Evolutionary conservation across 30 jellyfish, hydroid and myxozoan species (phyloP), one percentile per base, ranked within the genome.

Genomic region (Turritopsis dohrnii): DNA sequence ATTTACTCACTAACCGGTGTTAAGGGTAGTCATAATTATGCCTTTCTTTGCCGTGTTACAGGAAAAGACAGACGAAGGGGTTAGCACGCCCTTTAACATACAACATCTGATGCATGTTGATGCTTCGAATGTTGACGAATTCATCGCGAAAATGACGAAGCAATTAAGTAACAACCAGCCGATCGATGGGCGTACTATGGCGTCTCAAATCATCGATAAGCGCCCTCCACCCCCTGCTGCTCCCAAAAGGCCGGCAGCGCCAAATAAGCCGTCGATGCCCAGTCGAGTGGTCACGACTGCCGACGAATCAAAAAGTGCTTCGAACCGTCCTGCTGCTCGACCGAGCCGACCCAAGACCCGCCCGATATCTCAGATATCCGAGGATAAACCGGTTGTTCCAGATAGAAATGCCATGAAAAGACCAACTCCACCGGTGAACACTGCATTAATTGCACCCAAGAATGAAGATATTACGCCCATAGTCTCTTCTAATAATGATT

Each of bases 41-140:
- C 60, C 5, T 41, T 41, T 41, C 13, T 41, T 41, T 3, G 13
- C 18, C 7, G 81, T 72, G 53, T 22, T 69, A 21, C 85, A 20
- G 9, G 65, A 1, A 0, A 30, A 86, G 72, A 72, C 71, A 19
- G 87, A 86, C 65, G 97, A 89, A 8, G 81, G 76, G 30, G 95
- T 94, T 41, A 87, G 99, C 75, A 94, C 83, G 20, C 99, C 99
- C 20, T 94, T 89, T 66, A 94, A 94, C 60, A 96, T 94, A 52
- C 96, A 95, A 16, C 99, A 94, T 81, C 52, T 94, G 28, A 87
- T 94, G 72, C 99, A 94, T 54, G 99, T 94, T 0, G 91, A 86
- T 71, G 80, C 92, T 21, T 81, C 94, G 29, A 94, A 94, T 85
- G 97, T 94, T 22, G 99, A 94, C 28, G 96, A 94, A 75, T 94